Evolutionary conservation across 2,888 invertebrate genomes (phyloP).

Genomic region (Heliconius charithonia): DNA sequence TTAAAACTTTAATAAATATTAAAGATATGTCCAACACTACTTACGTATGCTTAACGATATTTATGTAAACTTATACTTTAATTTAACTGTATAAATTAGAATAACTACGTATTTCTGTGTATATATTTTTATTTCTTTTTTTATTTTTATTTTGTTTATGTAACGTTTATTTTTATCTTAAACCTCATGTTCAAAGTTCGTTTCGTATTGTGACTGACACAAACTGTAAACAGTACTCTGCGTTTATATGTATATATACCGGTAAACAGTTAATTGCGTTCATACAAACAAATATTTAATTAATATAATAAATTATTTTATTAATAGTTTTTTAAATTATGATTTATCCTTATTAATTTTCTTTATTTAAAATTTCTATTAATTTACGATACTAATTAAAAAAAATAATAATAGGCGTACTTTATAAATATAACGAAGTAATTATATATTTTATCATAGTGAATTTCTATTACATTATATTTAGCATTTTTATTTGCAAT

Average conservation of each 20-base stretch:
- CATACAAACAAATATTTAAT: not conserved
- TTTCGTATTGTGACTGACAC: too few species aligned
- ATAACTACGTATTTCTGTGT: not conserved
- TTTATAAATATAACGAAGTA: too few species aligned
- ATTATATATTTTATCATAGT: too few species aligned
- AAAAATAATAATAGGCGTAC: too few species aligned
- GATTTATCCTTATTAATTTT: not conserved
- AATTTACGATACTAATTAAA: too few species aligned
- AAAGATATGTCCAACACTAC: not conserved
- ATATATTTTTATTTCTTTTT: not conserved
- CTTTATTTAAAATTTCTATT: too few species aligned
- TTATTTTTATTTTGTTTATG: not conserved
- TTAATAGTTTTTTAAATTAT: not conserved
- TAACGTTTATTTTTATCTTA: not conserved
- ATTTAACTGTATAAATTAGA: not conserved
- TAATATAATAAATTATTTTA: not conserved
- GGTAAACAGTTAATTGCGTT: not conserved
- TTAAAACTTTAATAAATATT: slow-evolving; percentile 21
- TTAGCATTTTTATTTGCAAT: too few species aligned
- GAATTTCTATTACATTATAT: too few species aligned
- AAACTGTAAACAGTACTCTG: too few species aligned
- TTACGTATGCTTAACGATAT: not conserved
- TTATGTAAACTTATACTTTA: too few species aligned
- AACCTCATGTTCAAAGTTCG: too few species aligned
- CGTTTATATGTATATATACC: too few species aligned